A percentile compares a stretch with the other conserved stretches of the same genome.
phyloP scores from a whole-genome alignment of 2,888 invertebrate genomes.

The Archips xylosteana region DNA sequence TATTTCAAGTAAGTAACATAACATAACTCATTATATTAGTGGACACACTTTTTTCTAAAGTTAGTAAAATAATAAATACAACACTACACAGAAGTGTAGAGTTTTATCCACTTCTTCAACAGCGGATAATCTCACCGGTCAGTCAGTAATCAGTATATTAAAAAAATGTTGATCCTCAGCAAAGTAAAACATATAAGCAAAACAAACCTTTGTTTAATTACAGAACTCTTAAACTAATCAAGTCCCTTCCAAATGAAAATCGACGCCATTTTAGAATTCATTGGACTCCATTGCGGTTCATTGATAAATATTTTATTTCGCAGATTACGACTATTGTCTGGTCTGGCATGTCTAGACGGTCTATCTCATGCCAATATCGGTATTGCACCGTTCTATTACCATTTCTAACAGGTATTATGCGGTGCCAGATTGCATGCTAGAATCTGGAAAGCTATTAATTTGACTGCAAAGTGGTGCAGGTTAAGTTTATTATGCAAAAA shows the following conservation, averaged over 20 bases:
- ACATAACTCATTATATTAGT: no score
- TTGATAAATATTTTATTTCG: constrained; percentile 19
- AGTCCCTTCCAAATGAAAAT: constrained; percentile 4
- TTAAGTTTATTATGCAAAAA: not conserved
- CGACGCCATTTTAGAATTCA: not conserved
- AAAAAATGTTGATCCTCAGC: no score
- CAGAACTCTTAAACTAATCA: not conserved
- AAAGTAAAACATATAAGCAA: not conserved
- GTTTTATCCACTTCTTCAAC: no score
- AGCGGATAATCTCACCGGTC: no score
- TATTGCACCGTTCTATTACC: constrained; percentile 2
- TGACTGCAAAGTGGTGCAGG: not conserved
- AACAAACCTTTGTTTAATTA: not conserved
- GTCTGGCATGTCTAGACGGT: constrained; percentile 21
- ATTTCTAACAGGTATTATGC: not conserved
- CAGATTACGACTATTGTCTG: not conserved
- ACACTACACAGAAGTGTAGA: no score
- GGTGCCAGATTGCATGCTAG: constrained; percentile 5
- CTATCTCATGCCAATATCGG: constrained; percentile 20
- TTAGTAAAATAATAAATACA: no score
- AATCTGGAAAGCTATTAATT: constrained; percentile 5
- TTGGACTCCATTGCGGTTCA: constrained; percentile 2
- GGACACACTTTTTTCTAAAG: no score
- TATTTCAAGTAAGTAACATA: no score
- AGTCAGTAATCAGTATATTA: no score